Percentiles rank a stretch among this genome's conserved stretches.
These are phyloP conservation scores for Rhinoraja longicauda DNA, from an alignment of 2,797 vertebrate species.

Conservation along the genomic window DNA sequence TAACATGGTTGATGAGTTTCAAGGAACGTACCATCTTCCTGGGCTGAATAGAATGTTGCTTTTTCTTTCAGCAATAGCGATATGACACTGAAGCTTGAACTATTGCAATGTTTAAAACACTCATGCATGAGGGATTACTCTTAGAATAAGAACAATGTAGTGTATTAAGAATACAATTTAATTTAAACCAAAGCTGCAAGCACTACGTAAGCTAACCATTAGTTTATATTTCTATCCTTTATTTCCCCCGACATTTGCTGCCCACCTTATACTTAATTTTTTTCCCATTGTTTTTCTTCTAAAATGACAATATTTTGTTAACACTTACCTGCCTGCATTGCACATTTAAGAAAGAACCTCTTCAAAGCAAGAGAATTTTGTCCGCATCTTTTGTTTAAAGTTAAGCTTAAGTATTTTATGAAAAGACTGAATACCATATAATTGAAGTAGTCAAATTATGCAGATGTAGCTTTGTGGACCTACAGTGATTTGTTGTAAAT, in stretches of 20 bases:
- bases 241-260: not conserved
- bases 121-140: not conserved
- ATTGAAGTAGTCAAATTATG: too few relatives aligned
- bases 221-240: not conserved
- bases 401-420: too few relatives aligned
- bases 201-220: not conserved
- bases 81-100: not conserved
- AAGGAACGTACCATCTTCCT: not conserved
- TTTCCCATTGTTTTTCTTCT: not conserved
- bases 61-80: not conserved
- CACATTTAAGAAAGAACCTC: not conserved
- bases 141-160: not conserved
- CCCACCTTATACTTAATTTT: not conserved
- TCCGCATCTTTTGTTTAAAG: too few relatives aligned
- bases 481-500: too few relatives aligned
- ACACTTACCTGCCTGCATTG: not conserved
- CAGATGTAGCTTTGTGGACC: too few relatives aligned
- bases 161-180: not conserved
- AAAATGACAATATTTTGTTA: not conserved
- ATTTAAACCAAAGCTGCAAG: not conserved
- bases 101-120: not conserved
- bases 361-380: not conserved
- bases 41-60: not conserved
- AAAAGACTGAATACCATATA: too few relatives aligned
- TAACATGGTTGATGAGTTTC: not conserved